These are phyloP conservation scores for Colostygia pectinataria DNA, from an alignment of 2,888 invertebrate genomes.

Conservation along the genomic window DNA sequence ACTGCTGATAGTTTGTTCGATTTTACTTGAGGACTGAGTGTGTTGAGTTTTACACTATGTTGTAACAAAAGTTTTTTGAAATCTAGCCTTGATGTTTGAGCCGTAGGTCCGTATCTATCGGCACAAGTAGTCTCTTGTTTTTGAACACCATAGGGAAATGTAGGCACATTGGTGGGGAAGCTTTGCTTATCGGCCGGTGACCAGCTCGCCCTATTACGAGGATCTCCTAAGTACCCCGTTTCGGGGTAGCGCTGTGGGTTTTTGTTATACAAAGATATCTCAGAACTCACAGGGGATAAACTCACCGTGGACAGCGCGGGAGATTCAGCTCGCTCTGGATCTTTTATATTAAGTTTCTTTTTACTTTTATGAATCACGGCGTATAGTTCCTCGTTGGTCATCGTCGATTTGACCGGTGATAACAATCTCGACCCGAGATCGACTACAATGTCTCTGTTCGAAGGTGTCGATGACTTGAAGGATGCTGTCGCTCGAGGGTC, in stretches of 20 bases:
- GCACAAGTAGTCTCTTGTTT: slow-evolving; percentile 80
- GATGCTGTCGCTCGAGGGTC: slow-evolving; percentile 84
- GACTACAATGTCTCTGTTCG: slow-evolving; percentile 74
- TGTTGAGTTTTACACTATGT: slow-evolving; percentile 86
- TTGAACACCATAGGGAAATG: slow-evolving; percentile 45
- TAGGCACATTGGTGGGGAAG: slow-evolving; percentile 47
- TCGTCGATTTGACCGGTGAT: slow-evolving; percentile 87
- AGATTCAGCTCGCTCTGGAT: slow-evolving; percentile 77
- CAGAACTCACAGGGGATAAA: slow-evolving; percentile 78
- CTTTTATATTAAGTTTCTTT: slow-evolving; percentile 87
- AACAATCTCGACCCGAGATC: slow-evolving; percentile 79
- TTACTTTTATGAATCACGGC: slow-evolving; percentile 91
- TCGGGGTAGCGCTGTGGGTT: slow-evolving; percentile 79
- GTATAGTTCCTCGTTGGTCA: slow-evolving; percentile 91
- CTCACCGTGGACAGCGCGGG: slow-evolving; percentile 72
- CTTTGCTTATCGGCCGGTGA: slow-evolving; percentile 79
- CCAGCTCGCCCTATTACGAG: slow-evolving; percentile 85
- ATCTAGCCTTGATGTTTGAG: slow-evolving; percentile 91
- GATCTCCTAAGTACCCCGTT: slow-evolving; percentile 84
- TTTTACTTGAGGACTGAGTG: slow-evolving; percentile 79
- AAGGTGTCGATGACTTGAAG: slow-evolving; percentile 88
- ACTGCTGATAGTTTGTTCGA: slow-evolving; percentile 88
- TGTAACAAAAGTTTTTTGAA: slow-evolving; percentile 91
- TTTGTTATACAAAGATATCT: slow-evolving; percentile 69
- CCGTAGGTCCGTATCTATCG: slow-evolving; percentile 84